Percentiles rank a stretch among this genome's conserved stretches.
These are phyloP conservation scores for Nannobrachium achirus DNA, from an alignment of 2,113 vertebrate genomes.

Conservation along the genomic window DNA sequence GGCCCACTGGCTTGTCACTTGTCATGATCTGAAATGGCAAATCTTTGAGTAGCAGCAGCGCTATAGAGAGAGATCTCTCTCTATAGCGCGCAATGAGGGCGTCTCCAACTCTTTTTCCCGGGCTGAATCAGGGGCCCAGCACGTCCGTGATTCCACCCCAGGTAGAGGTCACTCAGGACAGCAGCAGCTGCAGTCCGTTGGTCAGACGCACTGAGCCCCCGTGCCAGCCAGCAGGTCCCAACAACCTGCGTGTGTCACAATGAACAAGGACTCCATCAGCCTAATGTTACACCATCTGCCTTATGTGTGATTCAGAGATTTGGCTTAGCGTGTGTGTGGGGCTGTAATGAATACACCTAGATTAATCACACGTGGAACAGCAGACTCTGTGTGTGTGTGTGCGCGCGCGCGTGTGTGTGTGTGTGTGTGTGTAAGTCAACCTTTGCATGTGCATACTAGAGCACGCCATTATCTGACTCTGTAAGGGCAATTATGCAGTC, in stretches of 20 bases:
- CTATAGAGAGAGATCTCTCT: no score
- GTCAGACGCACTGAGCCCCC: neutral
- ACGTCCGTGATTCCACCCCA: neutral
- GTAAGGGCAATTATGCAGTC: no score
- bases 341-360: conserved; percentile 19
- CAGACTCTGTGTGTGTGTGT: conserved; percentile 26
- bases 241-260: conserved; percentile 23
- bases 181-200: conserved; percentile 12
- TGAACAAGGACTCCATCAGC: conserved; percentile 46
- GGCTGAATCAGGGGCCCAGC: no score
- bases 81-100: no score
- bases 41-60: no score
- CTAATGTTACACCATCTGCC: conserved; percentile 48
- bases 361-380: conserved; percentile 41
- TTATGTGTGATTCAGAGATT: conserved; percentile 23
- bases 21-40: no score
- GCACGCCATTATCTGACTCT: no score
- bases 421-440: neutral
- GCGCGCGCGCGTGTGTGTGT: no score
- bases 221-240: conserved; percentile 1
- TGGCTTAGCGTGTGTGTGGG: neutral
- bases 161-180: conserved; percentile 27
- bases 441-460: no score
- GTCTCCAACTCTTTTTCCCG: no score
- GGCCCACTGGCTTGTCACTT: no score